Percentiles rank a stretch among this genome's conserved stretches.
These are phyloP conservation scores for Amiota mariae DNA, from an alignment of 2,888 invertebrate genomes.

Conservation along the genomic window DNA sequence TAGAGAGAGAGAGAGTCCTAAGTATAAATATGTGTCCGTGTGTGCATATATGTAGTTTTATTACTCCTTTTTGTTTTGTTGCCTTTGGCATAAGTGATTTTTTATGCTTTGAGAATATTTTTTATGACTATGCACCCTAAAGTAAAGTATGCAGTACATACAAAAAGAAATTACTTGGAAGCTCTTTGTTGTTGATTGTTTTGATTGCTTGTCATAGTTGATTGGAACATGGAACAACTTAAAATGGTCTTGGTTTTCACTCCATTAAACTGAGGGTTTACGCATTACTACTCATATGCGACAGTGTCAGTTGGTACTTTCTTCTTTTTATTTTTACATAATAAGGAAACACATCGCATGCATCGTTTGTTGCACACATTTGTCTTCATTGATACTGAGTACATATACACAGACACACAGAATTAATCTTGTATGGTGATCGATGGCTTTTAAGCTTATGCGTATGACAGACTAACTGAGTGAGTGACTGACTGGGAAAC, in stretches of 20 bases:
- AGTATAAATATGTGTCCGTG: background rate
- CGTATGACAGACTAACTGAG: background rate
- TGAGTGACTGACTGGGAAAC: background rate
- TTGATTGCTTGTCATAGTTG: constrained; percentile 18
- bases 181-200: constrained; percentile 53
- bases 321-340: no score
- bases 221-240: background rate
- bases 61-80: constrained; percentile 5
- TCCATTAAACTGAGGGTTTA: background rate
- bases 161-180: background rate
- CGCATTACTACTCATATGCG: constrained; percentile 6
- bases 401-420: constrained; percentile 33
- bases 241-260: background rate
- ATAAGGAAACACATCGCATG: no score
- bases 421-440: constrained; percentile 58
- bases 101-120: background rate
- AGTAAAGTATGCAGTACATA: no score
- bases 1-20: constrained; percentile 17
- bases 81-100: constrained; percentile 29
- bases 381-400: constrained; percentile 54
- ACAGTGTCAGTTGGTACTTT: background rate
- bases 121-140: no score
- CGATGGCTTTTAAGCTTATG: constrained; percentile 46
- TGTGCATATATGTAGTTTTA: constrained; percentile 23
- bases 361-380: constrained; percentile 42